phyloP scores from a whole-genome alignment of 2,797 vertebrate genomes.

The Epinephelus coioides region DNA sequence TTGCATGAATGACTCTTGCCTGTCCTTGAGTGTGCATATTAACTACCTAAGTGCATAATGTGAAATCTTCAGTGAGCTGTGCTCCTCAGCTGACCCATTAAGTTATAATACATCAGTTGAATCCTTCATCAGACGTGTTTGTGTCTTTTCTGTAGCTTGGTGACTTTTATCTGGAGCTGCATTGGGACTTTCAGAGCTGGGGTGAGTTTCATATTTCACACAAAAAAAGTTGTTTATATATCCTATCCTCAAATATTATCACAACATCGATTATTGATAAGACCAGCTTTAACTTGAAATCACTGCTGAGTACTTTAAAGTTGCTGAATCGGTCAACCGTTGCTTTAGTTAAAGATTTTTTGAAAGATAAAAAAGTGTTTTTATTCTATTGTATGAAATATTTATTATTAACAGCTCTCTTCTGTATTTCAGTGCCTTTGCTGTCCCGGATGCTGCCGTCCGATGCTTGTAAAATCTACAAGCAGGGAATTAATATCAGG shows the following conservation, averaged over 20 bases:
- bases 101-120: neutral
- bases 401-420: neutral
- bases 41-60: constrained; percentile 23
- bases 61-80: constrained; percentile 1
- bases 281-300: neutral
- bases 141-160: constrained; percentile 89
- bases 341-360: neutral
- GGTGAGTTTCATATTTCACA: constrained; percentile 85
- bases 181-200: constrained; percentile 99
- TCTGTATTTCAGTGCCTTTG: constrained; percentile 90
- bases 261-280: neutral
- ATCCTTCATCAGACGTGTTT: constrained; percentile 16
- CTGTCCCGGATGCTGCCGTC: constrained; percentile 97
- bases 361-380: neutral
- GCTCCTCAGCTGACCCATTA: neutral
- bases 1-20: constrained; percentile 29
- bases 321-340: neutral
- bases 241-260: neutral
- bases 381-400: neutral
- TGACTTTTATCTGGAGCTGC: constrained; percentile 98
- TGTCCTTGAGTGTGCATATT: constrained; percentile 14
- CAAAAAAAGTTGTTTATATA: neutral
- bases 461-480: constrained; percentile 98
- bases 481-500: constrained; percentile 99
- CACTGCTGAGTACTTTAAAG: neutral